Evolutionary conservation across 2,888 invertebrate genomes (phyloP), one percentile per base, ranked within the genome.

Genomic region (Apamea monoglypha): DNA sequence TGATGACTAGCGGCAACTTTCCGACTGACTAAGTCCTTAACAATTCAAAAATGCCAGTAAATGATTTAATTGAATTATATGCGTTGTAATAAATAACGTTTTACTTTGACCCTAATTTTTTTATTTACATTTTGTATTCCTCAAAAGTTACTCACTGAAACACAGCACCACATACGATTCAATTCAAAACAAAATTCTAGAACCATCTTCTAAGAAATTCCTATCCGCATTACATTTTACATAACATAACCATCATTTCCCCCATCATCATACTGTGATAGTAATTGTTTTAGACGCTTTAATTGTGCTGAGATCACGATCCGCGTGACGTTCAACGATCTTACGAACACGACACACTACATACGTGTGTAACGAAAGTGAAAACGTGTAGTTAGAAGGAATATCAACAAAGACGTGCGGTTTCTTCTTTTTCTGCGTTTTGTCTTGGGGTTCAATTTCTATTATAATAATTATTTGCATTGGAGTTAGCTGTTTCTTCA

Each of bases 231-330:
- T 81, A 76, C 72, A 78, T 85, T 89, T 91, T 87, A 88, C 78
- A 82, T 87, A 86, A 88, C 86, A 82, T 87, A 86, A 87, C 86
- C 83, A 83, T 61, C 75, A 80, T 89, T 87, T 90, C 84, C 86
- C 81, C 83, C 87, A 82, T 86, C 84, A 89, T 82, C 75, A 81
- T 85, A 47, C 78, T 72, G 70, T 81, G 87, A 88, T 86, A 80
- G 81, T 91, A 92, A 92, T 93, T 88, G 90, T 90, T 92, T 92
- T 91, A 78, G 91, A 93, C 92, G 92, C 85, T 90, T 91, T 94
- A 93, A 94, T 93, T 93, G 89, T 87, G 73, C 84, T 80, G 80
- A 90, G 88, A 91, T 92, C 92, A 92, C 91, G 91, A 90, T 86
- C 85, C 87, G 87, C 91, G 90, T 91, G 92, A 91, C 91, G 87